A percentile compares a stretch with the other conserved stretches of the same genome.
These are phyloP conservation scores for Equus quagga DNA, from an alignment of 2,113 vertebrate species.

Conservation along the genomic window DNA sequence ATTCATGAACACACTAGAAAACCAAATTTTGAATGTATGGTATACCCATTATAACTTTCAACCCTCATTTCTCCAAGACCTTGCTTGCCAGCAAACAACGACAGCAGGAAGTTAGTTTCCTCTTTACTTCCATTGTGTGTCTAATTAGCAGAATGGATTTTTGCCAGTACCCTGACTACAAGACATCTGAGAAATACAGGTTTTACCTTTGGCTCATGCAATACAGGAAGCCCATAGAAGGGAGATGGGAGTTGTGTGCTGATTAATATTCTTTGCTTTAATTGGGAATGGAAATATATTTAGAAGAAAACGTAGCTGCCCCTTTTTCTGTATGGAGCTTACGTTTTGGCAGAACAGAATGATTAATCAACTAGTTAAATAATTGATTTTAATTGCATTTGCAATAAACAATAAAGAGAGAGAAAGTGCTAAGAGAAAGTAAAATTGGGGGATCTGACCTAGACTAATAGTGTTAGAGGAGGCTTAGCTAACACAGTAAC, in stretches of 20 bases:
- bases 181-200: neutral
- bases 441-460: neutral
- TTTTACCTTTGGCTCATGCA: neutral
- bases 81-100: constrained; percentile 27
- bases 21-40: neutral
- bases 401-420: constrained; percentile 3
- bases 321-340: neutral
- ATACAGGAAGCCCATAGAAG: neutral
- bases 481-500: neutral
- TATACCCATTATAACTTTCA: neutral
- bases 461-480: neutral
- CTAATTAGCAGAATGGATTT: neutral
- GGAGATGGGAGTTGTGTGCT: neutral
- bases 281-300: constrained; percentile 38
- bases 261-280: constrained; percentile 6
- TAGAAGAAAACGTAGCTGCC: neutral
- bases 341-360: neutral
- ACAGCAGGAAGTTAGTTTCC: neutral
- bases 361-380: constrained; percentile 9
- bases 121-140: neutral
- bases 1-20: neutral
- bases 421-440: neutral
- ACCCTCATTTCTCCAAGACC: neutral
- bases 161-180: neutral
- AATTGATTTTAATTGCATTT: neutral